Conservation (phyloP, 2,113 vertebrate genomes). For the Tragulus kanchil region DNA sequence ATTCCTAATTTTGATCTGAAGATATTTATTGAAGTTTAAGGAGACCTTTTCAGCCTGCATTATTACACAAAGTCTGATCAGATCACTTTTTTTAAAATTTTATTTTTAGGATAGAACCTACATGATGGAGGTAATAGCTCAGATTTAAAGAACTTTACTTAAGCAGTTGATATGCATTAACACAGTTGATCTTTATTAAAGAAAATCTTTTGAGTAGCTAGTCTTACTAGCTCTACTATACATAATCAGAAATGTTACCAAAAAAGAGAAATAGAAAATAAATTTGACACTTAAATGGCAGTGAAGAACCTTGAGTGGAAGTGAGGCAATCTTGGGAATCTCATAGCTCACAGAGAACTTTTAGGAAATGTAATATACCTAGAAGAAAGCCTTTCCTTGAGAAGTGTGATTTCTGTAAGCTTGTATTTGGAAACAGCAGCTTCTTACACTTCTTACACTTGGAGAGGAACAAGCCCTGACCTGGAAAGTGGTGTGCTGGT, state of each 20-base stretch:
- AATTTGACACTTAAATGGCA: conserved; percentile 32
- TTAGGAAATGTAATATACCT: not conserved
- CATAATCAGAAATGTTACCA: not conserved
- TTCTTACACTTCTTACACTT: conserved; percentile 28
- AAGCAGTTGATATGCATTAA: conserved; percentile 15
- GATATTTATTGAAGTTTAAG: conserved; percentile 24
- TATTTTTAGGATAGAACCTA: not conserved
- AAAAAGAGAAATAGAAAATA: not conserved
- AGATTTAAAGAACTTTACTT: conserved; percentile 12
- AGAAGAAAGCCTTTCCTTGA: conserved; percentile 30
- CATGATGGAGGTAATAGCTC: not conserved
- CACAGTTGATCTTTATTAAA: not conserved
- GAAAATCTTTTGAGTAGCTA: conserved; percentile 24
- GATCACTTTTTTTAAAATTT: conserved; percentile 45
- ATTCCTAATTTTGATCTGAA: conserved; percentile 38
- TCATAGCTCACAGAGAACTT: conserved; percentile 5
- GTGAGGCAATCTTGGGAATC: not conserved
- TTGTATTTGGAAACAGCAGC: conserved; percentile 21
- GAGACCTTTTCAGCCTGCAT: conserved; percentile 10
- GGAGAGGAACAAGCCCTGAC: not conserved
- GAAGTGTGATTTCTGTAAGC: conserved; percentile 25
- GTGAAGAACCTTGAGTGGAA: not conserved
- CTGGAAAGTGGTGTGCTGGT: not conserved
- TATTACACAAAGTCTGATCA: conserved; percentile 41
- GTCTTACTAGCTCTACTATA: not conserved